Conservation (phyloP, 2,888 invertebrate genomes). For the Amblyjoppa proteus region DNA sequence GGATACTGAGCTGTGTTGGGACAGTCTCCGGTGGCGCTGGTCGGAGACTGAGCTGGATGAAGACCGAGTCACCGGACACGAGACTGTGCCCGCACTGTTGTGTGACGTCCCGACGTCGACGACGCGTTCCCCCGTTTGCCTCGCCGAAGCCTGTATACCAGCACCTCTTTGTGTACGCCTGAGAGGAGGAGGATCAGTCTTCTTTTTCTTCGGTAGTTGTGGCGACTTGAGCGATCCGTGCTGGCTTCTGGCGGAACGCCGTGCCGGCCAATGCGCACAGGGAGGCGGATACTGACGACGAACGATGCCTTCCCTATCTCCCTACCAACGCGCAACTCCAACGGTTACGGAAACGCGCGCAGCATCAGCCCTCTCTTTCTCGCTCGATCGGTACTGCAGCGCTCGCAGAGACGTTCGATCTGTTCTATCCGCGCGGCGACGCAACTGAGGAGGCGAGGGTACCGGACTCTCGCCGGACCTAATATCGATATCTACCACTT, state of each 20-base stretch:
- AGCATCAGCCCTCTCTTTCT: constrained; percentile 29
- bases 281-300: not conserved
- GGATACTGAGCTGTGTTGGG: no score
- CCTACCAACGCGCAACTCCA: constrained; percentile 56
- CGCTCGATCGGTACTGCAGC: constrained; percentile 17
- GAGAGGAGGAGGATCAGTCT: not conserved
- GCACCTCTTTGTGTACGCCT: no score
- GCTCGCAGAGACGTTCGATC: constrained; percentile 41
- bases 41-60: no score
- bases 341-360: constrained; percentile 51
- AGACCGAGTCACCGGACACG: constrained; percentile 84
- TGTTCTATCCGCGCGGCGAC: constrained; percentile 19
- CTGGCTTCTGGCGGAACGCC: not conserved
- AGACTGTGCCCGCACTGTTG: no score
- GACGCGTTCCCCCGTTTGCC: no score
- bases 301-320: not conserved
- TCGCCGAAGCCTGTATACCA: no score
- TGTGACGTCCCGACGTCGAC: no score
- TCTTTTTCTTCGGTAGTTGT: not conserved
- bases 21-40: no score
- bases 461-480: not conserved
- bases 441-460: not conserved
- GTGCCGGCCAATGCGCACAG: no score
- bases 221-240: no score
- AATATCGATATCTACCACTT: not conserved